Evolutionary conservation across 2,888 invertebrate species (phyloP).

Genomic region (Deroplatys truncata): DNA sequence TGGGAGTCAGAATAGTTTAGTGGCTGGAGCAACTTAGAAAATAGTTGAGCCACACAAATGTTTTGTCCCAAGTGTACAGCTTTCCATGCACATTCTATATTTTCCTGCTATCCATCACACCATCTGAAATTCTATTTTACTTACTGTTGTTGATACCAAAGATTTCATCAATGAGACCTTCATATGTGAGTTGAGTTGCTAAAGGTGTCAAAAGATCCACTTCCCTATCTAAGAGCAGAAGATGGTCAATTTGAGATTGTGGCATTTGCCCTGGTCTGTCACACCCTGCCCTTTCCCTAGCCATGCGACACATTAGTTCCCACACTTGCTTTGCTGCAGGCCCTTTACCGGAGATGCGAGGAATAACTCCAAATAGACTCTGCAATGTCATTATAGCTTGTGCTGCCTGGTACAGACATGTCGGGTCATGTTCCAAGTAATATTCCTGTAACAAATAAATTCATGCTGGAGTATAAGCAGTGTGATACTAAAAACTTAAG

Average conservation of each 20-base stretch:
- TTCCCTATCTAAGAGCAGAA: slow-evolving; percentile 84
- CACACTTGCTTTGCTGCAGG: slow-evolving; percentile 82
- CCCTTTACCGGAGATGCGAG: slow-evolving; percentile 86
- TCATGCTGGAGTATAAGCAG: background rate
- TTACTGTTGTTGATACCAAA: slow-evolving; percentile 75
- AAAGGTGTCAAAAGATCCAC: slow-evolving; percentile 90
- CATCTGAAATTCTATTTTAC: slow-evolving; percentile 30
- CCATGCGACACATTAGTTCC: slow-evolving; percentile 75
- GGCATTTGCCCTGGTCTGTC: slow-evolving; percentile 34
- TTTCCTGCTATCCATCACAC: background rate
- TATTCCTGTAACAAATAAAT: slow-evolving; percentile 57
- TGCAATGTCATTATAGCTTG: slow-evolving; percentile 82
- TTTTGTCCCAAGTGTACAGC: too few relatives aligned
- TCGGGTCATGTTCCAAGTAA: slow-evolving; percentile 83
- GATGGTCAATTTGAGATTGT: slow-evolving; percentile 66
- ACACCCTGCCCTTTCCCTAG: slow-evolving; percentile 54
- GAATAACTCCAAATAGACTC: slow-evolving; percentile 83
- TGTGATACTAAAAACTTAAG: background rate
- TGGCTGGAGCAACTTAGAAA: too few relatives aligned
- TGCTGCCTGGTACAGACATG: slow-evolving; percentile 81
- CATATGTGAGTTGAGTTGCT: slow-evolving; percentile 93
- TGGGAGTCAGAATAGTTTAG: too few relatives aligned
- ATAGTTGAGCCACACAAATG: too few relatives aligned
- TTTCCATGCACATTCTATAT: background rate
- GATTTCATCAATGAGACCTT: slow-evolving; percentile 94